A percentile compares a stretch with the other conserved stretches of the same genome.
Conservation (phyloP, 2,797 vertebrate species). For the Lutjanus argentimaculatus region DNA sequence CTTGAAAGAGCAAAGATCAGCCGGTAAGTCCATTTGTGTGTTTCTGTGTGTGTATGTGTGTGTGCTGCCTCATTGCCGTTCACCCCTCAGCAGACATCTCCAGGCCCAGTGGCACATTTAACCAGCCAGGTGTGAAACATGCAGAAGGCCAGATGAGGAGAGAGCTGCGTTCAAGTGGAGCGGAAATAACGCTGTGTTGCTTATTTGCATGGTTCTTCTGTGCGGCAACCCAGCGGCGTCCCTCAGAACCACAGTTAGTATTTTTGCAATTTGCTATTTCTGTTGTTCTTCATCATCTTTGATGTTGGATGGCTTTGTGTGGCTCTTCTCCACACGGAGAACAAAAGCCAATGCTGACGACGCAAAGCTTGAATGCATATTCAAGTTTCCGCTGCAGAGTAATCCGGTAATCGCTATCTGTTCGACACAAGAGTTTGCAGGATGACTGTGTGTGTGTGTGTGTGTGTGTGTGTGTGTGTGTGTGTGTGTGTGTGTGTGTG, state of each 20-base stretch:
- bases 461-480: constrained; percentile 4
- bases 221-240: constrained; percentile 37
- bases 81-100: constrained; percentile 50
- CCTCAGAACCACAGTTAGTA: constrained; percentile 47
- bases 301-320: constrained; percentile 62
- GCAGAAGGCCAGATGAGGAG: constrained; percentile 75
- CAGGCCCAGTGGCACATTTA: constrained; percentile 76
- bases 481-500: constrained; percentile 7
- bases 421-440: constrained; percentile 64
- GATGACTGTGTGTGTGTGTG: constrained; percentile 30
- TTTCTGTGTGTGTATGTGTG: constrained; percentile 11
- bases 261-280: constrained; percentile 60
- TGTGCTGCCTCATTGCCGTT: constrained; percentile 29
- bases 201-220: constrained; percentile 59
- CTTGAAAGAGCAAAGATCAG: constrained; percentile 43
- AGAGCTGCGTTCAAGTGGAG: constrained; percentile 67
- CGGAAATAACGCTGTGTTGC: constrained; percentile 67
- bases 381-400: constrained; percentile 63
- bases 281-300: constrained; percentile 60
- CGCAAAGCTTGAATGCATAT: constrained; percentile 67
- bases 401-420: constrained; percentile 74
- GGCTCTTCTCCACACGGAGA: constrained; percentile 56
- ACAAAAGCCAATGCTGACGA: constrained; percentile 76
- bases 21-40: background rate
- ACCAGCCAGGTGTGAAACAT: constrained; percentile 81